A percentile compares a stretch with the other conserved stretches of the same genome.
phyloP scores from a whole-genome alignment of 1,140 invertebrate genomes.

The Laupala kohalensis region DNA sequence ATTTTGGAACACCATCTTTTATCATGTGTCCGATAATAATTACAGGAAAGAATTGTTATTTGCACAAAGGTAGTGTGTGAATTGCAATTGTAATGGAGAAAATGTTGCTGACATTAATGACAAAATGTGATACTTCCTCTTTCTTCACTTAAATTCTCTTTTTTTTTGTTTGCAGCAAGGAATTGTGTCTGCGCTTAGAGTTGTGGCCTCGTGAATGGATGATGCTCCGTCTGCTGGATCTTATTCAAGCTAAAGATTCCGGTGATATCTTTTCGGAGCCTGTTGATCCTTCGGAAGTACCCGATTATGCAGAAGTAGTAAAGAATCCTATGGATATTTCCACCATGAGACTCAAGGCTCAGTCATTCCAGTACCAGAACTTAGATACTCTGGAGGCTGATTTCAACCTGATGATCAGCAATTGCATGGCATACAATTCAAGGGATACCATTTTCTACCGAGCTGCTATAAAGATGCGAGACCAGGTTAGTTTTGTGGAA shows the following conservation, averaged over 20 bases:
- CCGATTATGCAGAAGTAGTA: constrained; percentile 56
- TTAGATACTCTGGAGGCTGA: constrained; percentile 74
- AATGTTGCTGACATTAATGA: background rate
- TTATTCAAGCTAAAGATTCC: constrained; percentile 65
- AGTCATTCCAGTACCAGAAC: constrained; percentile 48
- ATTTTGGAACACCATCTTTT: too few species aligned
- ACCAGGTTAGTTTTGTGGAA: constrained; percentile 39
- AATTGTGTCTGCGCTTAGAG: constrained; percentile 66
- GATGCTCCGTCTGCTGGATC: constrained; percentile 57
- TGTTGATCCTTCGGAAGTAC: constrained; percentile 73
- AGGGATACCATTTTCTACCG: constrained; percentile 41
- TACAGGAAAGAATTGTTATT: too few species aligned
- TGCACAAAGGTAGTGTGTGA: background rate
- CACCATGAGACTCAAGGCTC: constrained; percentile 65
- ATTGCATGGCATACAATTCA: constrained; percentile 89
- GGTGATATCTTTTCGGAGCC: constrained; percentile 86
- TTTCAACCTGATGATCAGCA: constrained; percentile 87
- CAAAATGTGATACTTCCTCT: background rate
- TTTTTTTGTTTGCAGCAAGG: constrained; percentile 35
- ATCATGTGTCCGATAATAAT: too few species aligned
- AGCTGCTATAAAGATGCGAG: constrained; percentile 73
- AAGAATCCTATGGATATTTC: constrained; percentile 91
- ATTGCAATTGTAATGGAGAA: background rate
- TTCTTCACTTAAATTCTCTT: constrained; percentile 4
- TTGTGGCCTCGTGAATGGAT: constrained; percentile 70